Percentiles rank a stretch among this genome's conserved stretches.
These are phyloP conservation scores for Cylas formicarius DNA, from an alignment of 1,140 invertebrate genomes.

Conservation along the genomic window DNA sequence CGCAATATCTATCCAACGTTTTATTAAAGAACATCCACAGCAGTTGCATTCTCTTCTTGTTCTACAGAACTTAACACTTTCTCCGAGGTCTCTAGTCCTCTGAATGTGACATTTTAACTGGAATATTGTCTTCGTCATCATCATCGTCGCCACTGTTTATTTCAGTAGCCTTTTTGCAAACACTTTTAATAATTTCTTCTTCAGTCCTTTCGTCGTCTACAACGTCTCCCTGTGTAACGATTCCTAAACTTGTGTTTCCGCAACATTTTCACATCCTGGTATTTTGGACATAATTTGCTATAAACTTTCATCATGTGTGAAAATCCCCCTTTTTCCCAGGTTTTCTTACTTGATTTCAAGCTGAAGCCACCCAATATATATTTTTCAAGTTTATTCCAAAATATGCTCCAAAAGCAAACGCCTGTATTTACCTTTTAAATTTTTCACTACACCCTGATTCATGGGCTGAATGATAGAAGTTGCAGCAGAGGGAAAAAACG, in stretches of 20 bases:
- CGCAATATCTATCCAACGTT: too few relatives aligned
- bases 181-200: constrained; percentile 1
- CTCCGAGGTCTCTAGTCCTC: too few relatives aligned
- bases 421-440: constrained; percentile 35
- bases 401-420: neutral
- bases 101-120: too few relatives aligned
- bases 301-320: too few relatives aligned
- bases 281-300: too few relatives aligned
- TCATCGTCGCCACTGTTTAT: constrained; percentile 4
- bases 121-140: too few relatives aligned
- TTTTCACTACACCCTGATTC: constrained; percentile 44
- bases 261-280: constrained; percentile 5
- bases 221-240: constrained; percentile 4
- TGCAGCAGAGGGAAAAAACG: constrained; percentile 45
- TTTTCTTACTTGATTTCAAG: constrained; percentile 5
- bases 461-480: constrained; percentile 45
- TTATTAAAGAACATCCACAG: too few relatives aligned
- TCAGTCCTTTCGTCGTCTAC: constrained; percentile 1
- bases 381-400: neutral
- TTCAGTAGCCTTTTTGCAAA: neutral
- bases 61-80: too few relatives aligned
- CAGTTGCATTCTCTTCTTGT: too few relatives aligned
- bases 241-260: constrained; percentile 3
- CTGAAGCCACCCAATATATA: constrained; percentile 1
- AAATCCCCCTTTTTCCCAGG: too few relatives aligned